Evolutionary conservation across 2,113 vertebrate genomes (phyloP).

Genomic region (Odocoileus virginianus): DNA sequence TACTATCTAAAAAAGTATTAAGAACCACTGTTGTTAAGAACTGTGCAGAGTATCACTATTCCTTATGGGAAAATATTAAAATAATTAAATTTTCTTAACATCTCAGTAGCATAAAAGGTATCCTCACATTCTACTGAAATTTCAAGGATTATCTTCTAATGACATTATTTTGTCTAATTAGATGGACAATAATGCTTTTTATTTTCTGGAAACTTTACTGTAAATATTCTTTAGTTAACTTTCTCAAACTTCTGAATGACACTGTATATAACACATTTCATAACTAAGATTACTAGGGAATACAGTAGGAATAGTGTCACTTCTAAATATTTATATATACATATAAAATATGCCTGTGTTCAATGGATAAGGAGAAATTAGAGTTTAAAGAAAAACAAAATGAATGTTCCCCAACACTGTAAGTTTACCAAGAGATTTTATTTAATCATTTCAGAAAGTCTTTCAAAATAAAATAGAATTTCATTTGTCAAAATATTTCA

Average conservation of each 20-base stretch:
- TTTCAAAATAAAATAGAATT: neutral
- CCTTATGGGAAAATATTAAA: neutral
- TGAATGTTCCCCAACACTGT: neutral
- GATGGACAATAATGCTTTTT: neutral
- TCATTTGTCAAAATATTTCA: neutral
- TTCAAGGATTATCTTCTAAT: neutral
- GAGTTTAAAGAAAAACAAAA: neutral
- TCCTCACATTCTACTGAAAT: neutral
- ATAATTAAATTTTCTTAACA: neutral
- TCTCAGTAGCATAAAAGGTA: neutral
- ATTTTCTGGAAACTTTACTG: neutral
- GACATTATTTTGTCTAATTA: neutral
- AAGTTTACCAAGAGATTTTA: neutral
- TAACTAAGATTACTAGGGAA: neutral
- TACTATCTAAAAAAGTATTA: neutral
- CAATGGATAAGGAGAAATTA: neutral
- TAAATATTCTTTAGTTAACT: neutral
- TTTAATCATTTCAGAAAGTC: conserved; percentile 19
- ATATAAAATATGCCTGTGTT: neutral
- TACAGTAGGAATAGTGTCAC: neutral
- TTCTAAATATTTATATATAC: neutral
- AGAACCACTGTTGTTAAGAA: neutral
- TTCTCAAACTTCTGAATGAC: neutral
- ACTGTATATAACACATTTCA: neutral
- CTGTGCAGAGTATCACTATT: neutral